Base-by-base conservation (phyloP, 2,888 invertebrate genomes). In the Lithophane ornitopus region DNA sequence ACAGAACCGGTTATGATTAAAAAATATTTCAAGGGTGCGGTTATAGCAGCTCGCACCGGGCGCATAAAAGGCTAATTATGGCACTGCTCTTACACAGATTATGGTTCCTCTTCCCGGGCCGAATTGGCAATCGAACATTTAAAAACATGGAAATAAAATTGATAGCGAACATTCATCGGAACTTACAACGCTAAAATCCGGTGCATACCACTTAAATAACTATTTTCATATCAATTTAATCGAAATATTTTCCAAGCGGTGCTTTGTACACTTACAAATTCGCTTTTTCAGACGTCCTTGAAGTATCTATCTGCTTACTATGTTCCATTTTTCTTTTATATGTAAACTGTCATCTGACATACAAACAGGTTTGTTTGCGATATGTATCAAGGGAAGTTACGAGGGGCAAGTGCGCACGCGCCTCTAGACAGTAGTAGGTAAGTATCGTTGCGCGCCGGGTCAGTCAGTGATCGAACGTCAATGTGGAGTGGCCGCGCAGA, bases 391-490 rank as follows among this genome's bases (percentile, higher is more conserved):
- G 28, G 65, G 70, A 84, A 84, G 67, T 86, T 72, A 72, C 75
- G 70, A 68, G 74, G 61, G 52, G 70, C 73, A 71, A 70, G 65
- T 82, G 80, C 79, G 72, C 72, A 70, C 65, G 66, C 86, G 74
- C 66, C 41, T 44, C 44, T 76, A 76, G 65, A 70, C 74, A 77
- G 63, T 76, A 58, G 68, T 34, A 34, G 6, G 34, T 77, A 34
- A 34, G 34, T 77, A 70, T 67, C 12, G 12, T n/a, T n/a, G 49
- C 22, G 22, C 34, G 46, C 56, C 34, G 59, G 62, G 34, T 75
- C 83, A 82, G 82, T 78, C 75, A 69, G 82, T 77, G 66, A 82
- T 75, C 74, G 78, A 70, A 75, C 78, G 80, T 68, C 65, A 54
- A 78, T 68, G 82, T 75, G 65, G 62, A 76, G 69, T 49, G 73